Evolutionary conservation across 2,113 vertebrate genomes (phyloP).

Genomic region (Murina feae): DNA sequence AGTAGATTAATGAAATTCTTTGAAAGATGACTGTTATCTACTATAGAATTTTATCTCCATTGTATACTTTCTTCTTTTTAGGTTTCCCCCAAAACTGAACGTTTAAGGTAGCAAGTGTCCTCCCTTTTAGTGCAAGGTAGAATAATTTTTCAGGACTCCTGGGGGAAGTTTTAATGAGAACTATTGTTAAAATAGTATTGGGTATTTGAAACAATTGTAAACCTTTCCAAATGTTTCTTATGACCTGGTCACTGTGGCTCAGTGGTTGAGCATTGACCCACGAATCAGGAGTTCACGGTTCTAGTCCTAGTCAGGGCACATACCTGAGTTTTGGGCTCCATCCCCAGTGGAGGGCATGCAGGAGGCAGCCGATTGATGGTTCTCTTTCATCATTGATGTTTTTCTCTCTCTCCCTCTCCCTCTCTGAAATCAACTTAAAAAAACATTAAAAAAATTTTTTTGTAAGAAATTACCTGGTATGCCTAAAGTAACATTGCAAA

Average conservation of each 20-base stretch:
- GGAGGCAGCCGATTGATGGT: too few relatives aligned
- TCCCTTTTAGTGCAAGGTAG: neutral
- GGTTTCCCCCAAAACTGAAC: neutral
- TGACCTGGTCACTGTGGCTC: too few relatives aligned
- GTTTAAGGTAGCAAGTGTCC: neutral
- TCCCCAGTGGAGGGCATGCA: too few relatives aligned
- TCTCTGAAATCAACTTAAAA: too few relatives aligned
- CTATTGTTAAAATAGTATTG: neutral
- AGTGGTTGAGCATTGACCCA: too few relatives aligned
- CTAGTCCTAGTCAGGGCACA: too few relatives aligned
- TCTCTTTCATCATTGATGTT: too few relatives aligned
- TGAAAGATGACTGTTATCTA: neutral
- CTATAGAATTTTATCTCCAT: neutral
- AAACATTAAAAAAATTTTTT: too few relatives aligned
- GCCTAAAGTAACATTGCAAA: neutral
- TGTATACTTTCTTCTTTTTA: neutral
- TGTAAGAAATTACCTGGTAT: neutral
- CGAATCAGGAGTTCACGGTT: too few relatives aligned
- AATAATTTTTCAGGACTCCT: neutral
- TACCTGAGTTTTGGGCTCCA: too few relatives aligned
- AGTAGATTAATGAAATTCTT: neutral
- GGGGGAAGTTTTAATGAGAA: neutral
- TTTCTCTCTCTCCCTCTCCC: too few relatives aligned
- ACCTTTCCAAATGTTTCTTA: neutral
- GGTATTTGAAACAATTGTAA: neutral